Percentiles rank a stretch among this genome's conserved stretches.
Evolutionary conservation across 2,888 invertebrate species (phyloP).

Genomic region (Theodoxus fluviatilis): DNA sequence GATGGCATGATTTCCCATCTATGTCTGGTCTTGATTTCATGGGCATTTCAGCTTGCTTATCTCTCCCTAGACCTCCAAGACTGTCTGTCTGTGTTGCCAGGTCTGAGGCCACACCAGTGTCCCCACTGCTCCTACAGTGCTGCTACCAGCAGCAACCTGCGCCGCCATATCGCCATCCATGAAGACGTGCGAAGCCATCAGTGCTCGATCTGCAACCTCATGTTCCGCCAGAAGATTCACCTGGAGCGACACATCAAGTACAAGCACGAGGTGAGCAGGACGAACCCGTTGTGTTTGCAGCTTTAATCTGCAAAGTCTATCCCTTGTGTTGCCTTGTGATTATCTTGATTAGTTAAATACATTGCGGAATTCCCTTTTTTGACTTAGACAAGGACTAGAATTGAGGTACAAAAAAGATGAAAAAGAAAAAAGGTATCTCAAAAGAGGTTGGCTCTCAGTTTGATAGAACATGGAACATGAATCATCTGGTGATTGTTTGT

Average conservation of each 20-base stretch:
- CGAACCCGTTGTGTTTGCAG: too few species aligned
- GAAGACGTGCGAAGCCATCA: constrained; percentile 48
- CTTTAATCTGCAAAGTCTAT: too few species aligned
- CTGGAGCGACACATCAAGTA: constrained; percentile 60
- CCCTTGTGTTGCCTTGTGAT: too few species aligned
- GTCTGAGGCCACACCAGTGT: constrained; percentile 51
- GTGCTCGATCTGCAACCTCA: constrained; percentile 49
- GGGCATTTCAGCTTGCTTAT: not conserved
- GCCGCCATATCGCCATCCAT: constrained; percentile 59
- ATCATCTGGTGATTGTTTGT: too few species aligned
- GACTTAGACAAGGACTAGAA: too few species aligned
- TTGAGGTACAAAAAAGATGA: too few species aligned
- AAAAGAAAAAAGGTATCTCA: too few species aligned
- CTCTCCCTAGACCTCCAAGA: too few species aligned
- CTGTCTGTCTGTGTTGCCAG: constrained; percentile 35
- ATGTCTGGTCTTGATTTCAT: not conserved
- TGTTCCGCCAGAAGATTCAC: constrained; percentile 62
- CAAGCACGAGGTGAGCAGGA: constrained; percentile 55
- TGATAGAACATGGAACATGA: too few species aligned
- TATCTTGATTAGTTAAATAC: too few species aligned
- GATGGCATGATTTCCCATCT: not conserved
- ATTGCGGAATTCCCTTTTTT: too few species aligned
- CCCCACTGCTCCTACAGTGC: constrained; percentile 51
- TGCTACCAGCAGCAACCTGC: constrained; percentile 60
- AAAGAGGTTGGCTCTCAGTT: too few species aligned